Conservation (phyloP, 2,113 vertebrate genomes). For the Pogonocichla stellata region DNA sequence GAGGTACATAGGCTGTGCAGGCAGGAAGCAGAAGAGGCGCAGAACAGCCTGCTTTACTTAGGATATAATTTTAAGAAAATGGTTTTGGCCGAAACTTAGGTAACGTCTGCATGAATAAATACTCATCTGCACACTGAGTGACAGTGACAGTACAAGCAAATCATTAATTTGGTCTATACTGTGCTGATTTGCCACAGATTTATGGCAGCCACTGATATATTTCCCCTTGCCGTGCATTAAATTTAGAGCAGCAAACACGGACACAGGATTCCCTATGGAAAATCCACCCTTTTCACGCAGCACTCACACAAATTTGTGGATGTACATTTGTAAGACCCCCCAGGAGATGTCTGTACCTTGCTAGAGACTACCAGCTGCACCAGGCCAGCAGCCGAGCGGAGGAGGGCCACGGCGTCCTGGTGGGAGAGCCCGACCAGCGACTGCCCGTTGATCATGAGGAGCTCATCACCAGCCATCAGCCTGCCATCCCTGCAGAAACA, state of each 20-base stretch:
- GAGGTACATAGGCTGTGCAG: not conserved
- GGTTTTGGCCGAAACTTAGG: not conserved
- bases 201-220: not conserved
- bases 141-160: conserved; percentile 18
- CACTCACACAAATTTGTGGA: not conserved
- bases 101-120: not conserved
- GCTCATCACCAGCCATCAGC: conserved; percentile 87
- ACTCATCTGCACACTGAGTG: not conserved
- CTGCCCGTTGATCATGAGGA: conserved; percentile 94
- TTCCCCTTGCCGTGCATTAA: not conserved
- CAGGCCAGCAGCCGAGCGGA: conserved; percentile 85
- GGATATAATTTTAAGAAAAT: conserved; percentile 8
- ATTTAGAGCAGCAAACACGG: not conserved
- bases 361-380: conserved; percentile 93
- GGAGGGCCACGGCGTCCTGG: conserved; percentile 88
- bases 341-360: conserved; percentile 78
- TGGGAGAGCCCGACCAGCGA: conserved; percentile 93
- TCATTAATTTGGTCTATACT: not conserved
- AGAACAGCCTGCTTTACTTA: not conserved
- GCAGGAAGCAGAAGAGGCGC: not conserved
- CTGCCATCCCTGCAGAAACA: conserved; percentile 87
- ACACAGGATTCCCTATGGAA: not conserved
- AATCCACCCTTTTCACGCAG: fast-evolving
- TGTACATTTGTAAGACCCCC: not conserved
- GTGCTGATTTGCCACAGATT: not conserved